Percentiles rank a stretch among this genome's conserved stretches.
These are phyloP conservation scores for Acleris sparsana DNA, from an alignment of 2,888 invertebrate genomes.

Conservation along the genomic window DNA sequence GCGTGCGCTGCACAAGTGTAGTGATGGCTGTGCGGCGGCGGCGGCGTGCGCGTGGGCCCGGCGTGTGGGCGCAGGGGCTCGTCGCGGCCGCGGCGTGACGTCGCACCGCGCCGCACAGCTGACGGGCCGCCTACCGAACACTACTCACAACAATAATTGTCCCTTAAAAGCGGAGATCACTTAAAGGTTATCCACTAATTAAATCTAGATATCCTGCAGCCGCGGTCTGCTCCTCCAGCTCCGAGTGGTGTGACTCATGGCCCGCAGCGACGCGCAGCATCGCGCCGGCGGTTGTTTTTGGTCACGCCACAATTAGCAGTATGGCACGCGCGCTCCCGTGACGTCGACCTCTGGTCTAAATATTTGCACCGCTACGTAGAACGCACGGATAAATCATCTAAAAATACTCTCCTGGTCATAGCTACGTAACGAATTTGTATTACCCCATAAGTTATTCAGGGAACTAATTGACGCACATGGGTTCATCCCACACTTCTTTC, in stretches of 20 bases:
- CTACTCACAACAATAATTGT: not conserved
- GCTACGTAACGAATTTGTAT: conserved; percentile 56
- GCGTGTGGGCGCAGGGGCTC: conserved; percentile 68
- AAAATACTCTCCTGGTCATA: conserved; percentile 69
- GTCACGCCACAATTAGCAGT: conserved; percentile 77
- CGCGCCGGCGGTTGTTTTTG: conserved; percentile 70
- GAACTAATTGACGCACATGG: conserved; percentile 31
- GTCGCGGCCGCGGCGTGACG: conserved; percentile 53
- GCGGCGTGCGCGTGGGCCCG: conserved; percentile 56
- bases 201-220: too few relatives aligned
- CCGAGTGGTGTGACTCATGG: conserved; percentile 64
- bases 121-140: conserved; percentile 23
- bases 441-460: conserved; percentile 30
- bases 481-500: conserved; percentile 20
- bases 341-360: conserved; percentile 68
- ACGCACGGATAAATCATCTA: conserved; percentile 70
- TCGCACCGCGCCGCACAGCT: conserved; percentile 45
- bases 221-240: not conserved
- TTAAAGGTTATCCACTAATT: too few relatives aligned
- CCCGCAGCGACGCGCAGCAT: conserved; percentile 64
- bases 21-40: conserved; percentile 62
- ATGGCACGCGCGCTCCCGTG: conserved; percentile 73
- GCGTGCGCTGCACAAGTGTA: conserved; percentile 74
- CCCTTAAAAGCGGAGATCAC: not conserved
- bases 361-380: conserved; percentile 71